phyloP scores from a whole-genome alignment of 2,797 vertebrate genomes.

The Onychomys torridus region DNA sequence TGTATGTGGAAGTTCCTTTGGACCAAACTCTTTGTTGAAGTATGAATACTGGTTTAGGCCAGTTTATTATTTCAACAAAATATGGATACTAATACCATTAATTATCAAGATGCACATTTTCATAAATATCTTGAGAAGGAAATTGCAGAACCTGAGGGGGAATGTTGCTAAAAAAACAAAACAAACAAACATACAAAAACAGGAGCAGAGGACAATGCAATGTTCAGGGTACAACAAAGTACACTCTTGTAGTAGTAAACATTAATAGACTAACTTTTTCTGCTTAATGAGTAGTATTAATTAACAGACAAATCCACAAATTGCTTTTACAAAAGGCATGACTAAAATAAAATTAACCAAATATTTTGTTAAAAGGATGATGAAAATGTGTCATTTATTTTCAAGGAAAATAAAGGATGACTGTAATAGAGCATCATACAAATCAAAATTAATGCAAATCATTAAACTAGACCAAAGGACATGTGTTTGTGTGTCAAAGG shows the following conservation, averaged over 20 bases:
- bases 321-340: constrained; percentile 17
- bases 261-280: not conserved
- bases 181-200: not conserved
- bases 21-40: not conserved
- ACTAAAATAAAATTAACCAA: constrained; percentile 14
- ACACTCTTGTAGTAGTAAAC: not conserved
- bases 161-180: not conserved
- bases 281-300: not conserved
- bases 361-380: not conserved
- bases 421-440: not conserved
- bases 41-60: not conserved
- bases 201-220: not conserved
- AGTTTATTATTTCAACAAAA: not conserved
- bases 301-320: not conserved
- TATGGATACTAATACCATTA: not conserved
- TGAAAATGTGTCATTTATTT: constrained; percentile 21
- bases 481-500: constrained; percentile 8
- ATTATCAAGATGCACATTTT: not conserved
- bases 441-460: constrained; percentile 11
- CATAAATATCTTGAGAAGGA: not conserved
- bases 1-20: not conserved
- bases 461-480: not conserved
- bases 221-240: not conserved
- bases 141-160: constrained; percentile 9
- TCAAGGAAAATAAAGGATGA: constrained; percentile 11